phyloP scores from a whole-genome alignment of 2,888 invertebrate species.

The Asteroscopus sphinx region DNA sequence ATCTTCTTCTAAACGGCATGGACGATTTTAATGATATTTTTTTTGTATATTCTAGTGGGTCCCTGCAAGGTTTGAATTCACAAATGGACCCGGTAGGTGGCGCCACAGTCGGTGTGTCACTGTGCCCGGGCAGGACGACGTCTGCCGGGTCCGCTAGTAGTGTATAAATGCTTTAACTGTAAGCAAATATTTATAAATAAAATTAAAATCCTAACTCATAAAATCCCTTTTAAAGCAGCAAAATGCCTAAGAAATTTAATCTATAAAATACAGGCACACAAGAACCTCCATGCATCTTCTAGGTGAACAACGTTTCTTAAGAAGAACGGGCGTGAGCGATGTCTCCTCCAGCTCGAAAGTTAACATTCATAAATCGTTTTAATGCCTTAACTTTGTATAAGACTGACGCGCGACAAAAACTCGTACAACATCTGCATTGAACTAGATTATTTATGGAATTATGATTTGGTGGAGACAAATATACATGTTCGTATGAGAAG shows the following conservation, averaged over 20 bases:
- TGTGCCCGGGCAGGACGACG: too few relatives aligned
- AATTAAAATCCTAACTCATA: neutral
- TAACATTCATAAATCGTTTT: conserved; percentile 56
- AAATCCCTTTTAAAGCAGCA: neutral
- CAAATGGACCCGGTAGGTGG: too few relatives aligned
- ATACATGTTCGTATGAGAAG: neutral
- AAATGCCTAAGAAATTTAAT: conserved; percentile 15
- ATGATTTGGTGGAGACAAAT: neutral
- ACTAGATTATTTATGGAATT: conserved; percentile 36
- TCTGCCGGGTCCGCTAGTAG: too few relatives aligned
- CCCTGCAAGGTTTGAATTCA: too few relatives aligned
- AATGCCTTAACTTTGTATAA: conserved; percentile 52
- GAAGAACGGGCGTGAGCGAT: conserved; percentile 31
- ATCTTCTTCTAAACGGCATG: too few relatives aligned
- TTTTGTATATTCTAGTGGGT: too few relatives aligned
- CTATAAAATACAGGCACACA: conserved; percentile 22
- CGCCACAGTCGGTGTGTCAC: too few relatives aligned
- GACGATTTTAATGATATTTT: too few relatives aligned
- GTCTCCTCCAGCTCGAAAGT: conserved; percentile 49
- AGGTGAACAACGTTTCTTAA: conserved; percentile 35
- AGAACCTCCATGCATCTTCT: conserved; percentile 27
- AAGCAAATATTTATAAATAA: neutral
- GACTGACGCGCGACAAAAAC: conserved; percentile 42
- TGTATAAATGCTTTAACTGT: too few relatives aligned
- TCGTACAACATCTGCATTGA: conserved; percentile 42